Evolutionary conservation across 1,140 invertebrate genomes (phyloP).

Genomic region (Tetramorium simillimum): DNA sequence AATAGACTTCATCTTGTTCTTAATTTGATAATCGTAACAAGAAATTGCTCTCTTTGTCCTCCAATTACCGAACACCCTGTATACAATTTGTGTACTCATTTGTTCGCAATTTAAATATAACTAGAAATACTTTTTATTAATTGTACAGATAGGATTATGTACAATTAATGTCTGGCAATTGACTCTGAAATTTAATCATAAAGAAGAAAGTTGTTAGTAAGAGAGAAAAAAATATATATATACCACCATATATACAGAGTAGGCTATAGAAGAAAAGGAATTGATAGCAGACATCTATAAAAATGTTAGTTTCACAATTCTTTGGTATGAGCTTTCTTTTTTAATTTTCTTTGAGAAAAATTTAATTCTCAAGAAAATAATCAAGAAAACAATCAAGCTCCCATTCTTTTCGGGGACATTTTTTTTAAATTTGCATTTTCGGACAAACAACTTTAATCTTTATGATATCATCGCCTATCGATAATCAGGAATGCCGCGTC

Average conservation of each 20-base stretch:
- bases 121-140: slow-evolving; percentile 42
- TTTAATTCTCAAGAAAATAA: neutral
- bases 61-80: slow-evolving; percentile 59
- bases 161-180: slow-evolving; percentile 70
- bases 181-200: slow-evolving; percentile 66
- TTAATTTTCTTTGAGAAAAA: slow-evolving; percentile 19
- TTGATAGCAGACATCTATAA: neutral
- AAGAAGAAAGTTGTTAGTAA: slow-evolving; percentile 57
- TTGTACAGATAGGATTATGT: slow-evolving; percentile 61
- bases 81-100: slow-evolving; percentile 56
- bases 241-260: no score
- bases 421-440: slow-evolving; percentile 4
- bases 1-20: neutral
- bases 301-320: slow-evolving; percentile 20
- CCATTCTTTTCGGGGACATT: neutral
- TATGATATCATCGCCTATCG: slow-evolving; percentile 47
- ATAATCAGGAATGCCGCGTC: slow-evolving; percentile 40
- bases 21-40: neutral
- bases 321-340: slow-evolving; percentile 13
- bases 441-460: slow-evolving; percentile 64
- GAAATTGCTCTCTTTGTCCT: slow-evolving; percentile 2
- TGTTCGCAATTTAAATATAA: slow-evolving; percentile 43
- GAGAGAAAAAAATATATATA: neutral
- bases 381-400: neutral
- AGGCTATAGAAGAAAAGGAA: slow-evolving; percentile 36